phyloP scores from a whole-genome alignment of 1,140 invertebrate genomes.

The Lysiphlebus fabarum region DNA sequence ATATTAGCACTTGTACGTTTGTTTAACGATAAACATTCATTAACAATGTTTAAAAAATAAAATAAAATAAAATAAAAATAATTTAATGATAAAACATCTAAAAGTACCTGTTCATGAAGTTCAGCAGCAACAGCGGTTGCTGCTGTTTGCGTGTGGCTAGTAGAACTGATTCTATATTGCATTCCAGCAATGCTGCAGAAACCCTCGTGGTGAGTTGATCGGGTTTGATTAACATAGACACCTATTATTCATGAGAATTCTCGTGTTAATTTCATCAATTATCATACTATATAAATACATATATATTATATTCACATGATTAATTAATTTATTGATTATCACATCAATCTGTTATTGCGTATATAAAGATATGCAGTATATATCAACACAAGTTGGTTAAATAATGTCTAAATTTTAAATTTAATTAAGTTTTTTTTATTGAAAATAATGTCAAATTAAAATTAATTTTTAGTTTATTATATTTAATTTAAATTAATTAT shows the following conservation, averaged over 20 bases:
- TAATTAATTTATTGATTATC: neutral
- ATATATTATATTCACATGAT: too few relatives aligned
- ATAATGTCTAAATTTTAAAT: too few relatives aligned
- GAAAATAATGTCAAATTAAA: too few relatives aligned
- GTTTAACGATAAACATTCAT: too few relatives aligned
- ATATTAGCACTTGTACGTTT: too few relatives aligned
- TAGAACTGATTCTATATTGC: constrained; percentile 76
- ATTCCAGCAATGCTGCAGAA: constrained; percentile 78
- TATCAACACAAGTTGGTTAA: too few relatives aligned
- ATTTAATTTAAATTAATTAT: too few relatives aligned
- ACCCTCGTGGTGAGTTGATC: constrained; percentile 73
- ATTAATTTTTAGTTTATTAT: too few relatives aligned
- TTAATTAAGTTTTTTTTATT: too few relatives aligned
- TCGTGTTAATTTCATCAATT: constrained; percentile 17
- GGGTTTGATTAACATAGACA: constrained; percentile 73
- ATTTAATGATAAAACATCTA: neutral
- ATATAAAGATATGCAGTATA: neutral
- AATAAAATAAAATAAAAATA: too few relatives aligned
- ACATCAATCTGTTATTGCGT: neutral
- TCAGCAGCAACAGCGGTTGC: constrained; percentile 70
- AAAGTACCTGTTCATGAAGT: constrained; percentile 54
- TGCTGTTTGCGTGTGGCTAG: constrained; percentile 75
- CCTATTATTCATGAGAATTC: constrained; percentile 47
- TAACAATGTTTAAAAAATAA: too few relatives aligned
- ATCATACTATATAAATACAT: neutral